A percentile compares a stretch with the other conserved stretches of the same genome.
Conservation (phyloP, 2,888 invertebrate species). For the Proisotoma minuta region DNA sequence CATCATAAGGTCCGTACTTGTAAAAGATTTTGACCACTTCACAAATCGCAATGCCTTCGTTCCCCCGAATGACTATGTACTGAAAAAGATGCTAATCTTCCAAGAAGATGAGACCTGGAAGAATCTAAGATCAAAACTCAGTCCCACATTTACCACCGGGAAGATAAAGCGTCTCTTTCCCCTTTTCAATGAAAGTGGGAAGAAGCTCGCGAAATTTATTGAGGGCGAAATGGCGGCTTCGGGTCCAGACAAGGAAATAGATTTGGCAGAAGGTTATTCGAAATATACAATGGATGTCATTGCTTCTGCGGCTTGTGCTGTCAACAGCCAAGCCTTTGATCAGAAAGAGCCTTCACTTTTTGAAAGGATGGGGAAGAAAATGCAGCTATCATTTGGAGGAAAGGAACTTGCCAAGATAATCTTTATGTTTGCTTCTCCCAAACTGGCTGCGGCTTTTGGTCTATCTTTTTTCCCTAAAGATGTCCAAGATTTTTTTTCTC, state of each 20-base stretch:
- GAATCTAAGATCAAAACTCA: conserved; percentile 13
- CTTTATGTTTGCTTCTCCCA: conserved; percentile 50
- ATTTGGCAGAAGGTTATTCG: not conserved
- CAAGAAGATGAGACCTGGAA: conserved; percentile 23
- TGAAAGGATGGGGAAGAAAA: not conserved
- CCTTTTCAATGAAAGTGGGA: conserved; percentile 15
- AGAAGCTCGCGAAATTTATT: conserved; percentile 10
- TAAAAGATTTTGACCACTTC: conserved; percentile 37
- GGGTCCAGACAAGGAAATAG: not conserved
- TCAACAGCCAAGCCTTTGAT: conserved; percentile 49
- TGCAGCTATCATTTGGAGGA: conserved; percentile 48
- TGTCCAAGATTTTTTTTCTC: not conserved
- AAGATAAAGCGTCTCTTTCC: conserved; percentile 26
- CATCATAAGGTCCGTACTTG: conserved; percentile 14
- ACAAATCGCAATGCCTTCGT: conserved; percentile 11
- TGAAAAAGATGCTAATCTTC: conserved; percentile 6
- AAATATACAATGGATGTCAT: conserved; percentile 26
- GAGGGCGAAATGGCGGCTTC: not conserved
- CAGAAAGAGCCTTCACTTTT: conserved; percentile 12
- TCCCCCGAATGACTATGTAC: not conserved
- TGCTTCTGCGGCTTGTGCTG: conserved; percentile 48
- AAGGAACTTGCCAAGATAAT: conserved; percentile 49
- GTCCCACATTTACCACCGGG: conserved; percentile 26
- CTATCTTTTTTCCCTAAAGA: conserved; percentile 49
- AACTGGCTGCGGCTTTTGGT: conserved; percentile 49